Conservation (phyloP, 2,113 vertebrate species). For the Mirounga angustirostris region DNA sequence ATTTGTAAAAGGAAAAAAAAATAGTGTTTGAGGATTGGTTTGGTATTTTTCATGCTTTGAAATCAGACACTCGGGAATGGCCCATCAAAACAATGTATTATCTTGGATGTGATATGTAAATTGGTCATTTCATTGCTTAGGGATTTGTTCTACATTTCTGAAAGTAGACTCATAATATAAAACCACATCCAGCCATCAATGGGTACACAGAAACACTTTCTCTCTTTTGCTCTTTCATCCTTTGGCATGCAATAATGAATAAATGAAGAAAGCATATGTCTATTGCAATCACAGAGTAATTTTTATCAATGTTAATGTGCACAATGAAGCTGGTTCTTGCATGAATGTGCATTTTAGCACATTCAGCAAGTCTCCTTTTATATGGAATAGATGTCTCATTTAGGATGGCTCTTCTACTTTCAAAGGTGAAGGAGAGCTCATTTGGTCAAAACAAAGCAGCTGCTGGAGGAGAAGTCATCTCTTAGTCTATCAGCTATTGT, state of each 20-base stretch:
- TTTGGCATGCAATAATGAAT: background rate
- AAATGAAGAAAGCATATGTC: background rate
- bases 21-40: conserved; percentile 20
- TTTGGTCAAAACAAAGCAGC: conserved; percentile 30
- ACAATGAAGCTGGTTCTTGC: background rate
- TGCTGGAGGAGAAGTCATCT: background rate
- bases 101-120: background rate
- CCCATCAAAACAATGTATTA: conserved; percentile 39
- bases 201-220: background rate
- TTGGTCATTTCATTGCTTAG: background rate
- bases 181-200: background rate
- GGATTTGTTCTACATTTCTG: conserved; percentile 52
- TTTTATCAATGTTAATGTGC: background rate
- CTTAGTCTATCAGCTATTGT: conserved; percentile 24
- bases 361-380: background rate
- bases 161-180: conserved; percentile 27
- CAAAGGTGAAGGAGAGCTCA: background rate
- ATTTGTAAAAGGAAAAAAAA: conserved; percentile 11
- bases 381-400: background rate
- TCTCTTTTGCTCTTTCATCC: background rate
- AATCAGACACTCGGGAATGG: conserved; percentile 46
- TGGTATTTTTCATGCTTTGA: conserved; percentile 46
- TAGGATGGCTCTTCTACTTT: background rate
- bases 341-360: background rate
- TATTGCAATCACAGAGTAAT: background rate